Conservation (phyloP, 1,140 invertebrate species). For the Eumeta japonica region DNA sequence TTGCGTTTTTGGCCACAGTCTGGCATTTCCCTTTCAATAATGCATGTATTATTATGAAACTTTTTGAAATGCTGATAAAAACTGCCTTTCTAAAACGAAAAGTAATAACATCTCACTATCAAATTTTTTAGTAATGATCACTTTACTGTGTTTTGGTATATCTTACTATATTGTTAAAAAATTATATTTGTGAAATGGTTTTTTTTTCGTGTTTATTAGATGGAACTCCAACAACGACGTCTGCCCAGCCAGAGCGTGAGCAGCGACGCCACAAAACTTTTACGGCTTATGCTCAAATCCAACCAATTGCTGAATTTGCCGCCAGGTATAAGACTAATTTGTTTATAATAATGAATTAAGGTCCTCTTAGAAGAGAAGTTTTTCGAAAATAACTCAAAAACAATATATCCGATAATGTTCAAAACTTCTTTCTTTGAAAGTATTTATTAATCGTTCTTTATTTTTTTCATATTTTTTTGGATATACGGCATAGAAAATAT, state of each 20-base stretch:
- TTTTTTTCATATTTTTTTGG: too few species aligned
- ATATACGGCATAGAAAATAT: too few species aligned
- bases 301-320: conserved; percentile 21
- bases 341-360: too few species aligned
- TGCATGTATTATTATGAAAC: too few species aligned
- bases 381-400: too few species aligned
- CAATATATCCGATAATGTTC: too few species aligned
- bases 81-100: not conserved
- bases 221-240: conserved; percentile 89
- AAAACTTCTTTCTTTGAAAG: conserved; percentile 9
- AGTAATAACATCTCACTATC: not conserved
- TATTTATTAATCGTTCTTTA: too few species aligned
- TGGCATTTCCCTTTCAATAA: too few species aligned
- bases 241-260: conserved; percentile 47
- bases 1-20: too few species aligned
- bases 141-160: not conserved
- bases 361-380: too few species aligned
- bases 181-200: not conserved
- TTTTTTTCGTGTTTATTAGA: conserved; percentile 51
- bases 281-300: conserved; percentile 77
- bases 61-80: too few species aligned
- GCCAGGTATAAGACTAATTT: not conserved
- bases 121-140: not conserved
- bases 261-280: conserved; percentile 60
- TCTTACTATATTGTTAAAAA: not conserved